Percentiles rank a stretch among this genome's conserved stretches.
These are phyloP conservation scores for Chrysemys picta DNA, from an alignment of 2,113 vertebrate genomes.

Conservation along the genomic window DNA sequence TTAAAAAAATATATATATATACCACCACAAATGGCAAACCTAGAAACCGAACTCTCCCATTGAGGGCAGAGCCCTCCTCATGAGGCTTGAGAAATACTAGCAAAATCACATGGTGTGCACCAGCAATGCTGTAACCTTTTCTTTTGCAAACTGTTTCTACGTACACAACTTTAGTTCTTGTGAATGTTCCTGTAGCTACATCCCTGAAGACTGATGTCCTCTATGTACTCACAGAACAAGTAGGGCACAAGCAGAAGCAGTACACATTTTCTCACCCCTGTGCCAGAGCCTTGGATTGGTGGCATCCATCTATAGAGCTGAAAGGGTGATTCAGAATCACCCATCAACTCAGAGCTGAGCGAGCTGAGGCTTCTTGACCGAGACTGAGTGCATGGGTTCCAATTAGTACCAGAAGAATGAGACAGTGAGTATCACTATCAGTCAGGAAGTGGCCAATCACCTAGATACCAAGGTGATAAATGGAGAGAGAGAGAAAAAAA, in stretches of 20 bases:
- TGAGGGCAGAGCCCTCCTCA: neutral
- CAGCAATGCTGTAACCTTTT: neutral
- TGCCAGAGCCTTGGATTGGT: neutral
- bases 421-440: neutral
- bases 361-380: neutral
- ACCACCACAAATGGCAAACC: neutral
- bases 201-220: constrained; percentile 27
- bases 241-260: neutral
- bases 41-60: neutral
- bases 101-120: neutral
- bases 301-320: neutral
- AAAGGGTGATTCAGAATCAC: neutral
- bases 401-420: neutral
- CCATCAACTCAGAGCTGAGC: neutral
- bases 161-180: neutral
- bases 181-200: constrained; percentile 32
- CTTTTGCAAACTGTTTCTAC: neutral
- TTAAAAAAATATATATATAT: too few species aligned
- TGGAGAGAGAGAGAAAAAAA: neutral
- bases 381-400: neutral
- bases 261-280: neutral
- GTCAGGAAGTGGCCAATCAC: neutral
- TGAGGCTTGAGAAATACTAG: neutral
- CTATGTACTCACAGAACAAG: constrained; percentile 19
- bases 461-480: neutral